Conservation (phyloP, 1,140 invertebrate species). For the Caenorhabditis latens region DNA sequence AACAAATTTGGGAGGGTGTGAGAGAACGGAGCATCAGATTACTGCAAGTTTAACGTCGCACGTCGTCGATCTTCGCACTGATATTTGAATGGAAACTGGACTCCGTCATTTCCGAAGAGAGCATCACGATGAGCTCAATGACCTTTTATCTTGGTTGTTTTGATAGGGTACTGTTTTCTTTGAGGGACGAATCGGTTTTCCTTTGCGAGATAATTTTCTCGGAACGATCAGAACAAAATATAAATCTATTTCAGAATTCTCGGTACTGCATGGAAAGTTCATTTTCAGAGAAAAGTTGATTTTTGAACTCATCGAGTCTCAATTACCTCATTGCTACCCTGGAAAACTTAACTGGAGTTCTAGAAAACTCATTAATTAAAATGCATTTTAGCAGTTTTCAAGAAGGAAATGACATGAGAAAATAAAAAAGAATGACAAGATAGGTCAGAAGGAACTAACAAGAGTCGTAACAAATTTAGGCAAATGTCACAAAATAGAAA, state of each 20-base stretch:
- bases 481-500: not conserved
- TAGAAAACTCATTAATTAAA: too few relatives aligned
- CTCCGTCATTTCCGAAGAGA: conserved; percentile 25
- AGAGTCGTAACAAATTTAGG: not conserved
- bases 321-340: too few relatives aligned
- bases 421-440: not conserved
- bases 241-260: too few relatives aligned
- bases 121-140: not conserved
- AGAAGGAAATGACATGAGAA: not conserved
- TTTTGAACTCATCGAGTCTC: too few relatives aligned
- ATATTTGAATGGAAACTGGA: not conserved
- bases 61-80: conserved; percentile 39
- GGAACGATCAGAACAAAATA: too few relatives aligned
- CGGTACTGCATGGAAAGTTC: too few relatives aligned
- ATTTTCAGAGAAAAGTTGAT: too few relatives aligned
- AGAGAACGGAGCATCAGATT: conserved; percentile 3
- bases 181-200: not conserved
- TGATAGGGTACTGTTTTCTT: not conserved
- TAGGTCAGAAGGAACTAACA: not conserved
- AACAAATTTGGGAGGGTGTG: conserved; percentile 36
- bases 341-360: too few relatives aligned
- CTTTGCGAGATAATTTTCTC: not conserved
- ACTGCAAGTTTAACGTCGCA: not conserved
- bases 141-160: not conserved
- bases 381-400: too few relatives aligned